Evolutionary conservation across 2,888 invertebrate genomes (phyloP), one percentile per base, ranked within the genome.

Genomic region (Podabrus alpinus): DNA sequence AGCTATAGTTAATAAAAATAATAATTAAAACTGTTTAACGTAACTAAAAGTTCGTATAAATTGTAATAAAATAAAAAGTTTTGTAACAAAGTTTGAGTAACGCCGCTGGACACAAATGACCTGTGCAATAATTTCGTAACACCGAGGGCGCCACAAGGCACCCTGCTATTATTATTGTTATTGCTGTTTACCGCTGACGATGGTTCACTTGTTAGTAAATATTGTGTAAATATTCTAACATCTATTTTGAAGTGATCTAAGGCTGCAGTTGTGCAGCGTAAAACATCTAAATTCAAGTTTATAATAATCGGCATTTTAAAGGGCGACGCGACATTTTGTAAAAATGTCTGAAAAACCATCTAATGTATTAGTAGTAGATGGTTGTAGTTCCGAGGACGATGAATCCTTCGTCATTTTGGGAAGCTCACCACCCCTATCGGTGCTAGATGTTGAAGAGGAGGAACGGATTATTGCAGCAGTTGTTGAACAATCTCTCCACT

Each of bases 321-420:
- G n/a, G 7, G 4, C 45, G n/a, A 9, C 3, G n/a, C n/a, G n/a
- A 45, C n/a, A n/a, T n/a, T 45, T 45, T 9, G n/a, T 45, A n/a
- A 45, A 45, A 7, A 45, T 45, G 45, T 45, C 45, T 45, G 45
- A 45, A 45, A 45, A 45, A 13, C 45, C 7, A 45, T n/a, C 45
- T 5, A 45, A 45, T 45, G 1, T 45, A 7, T n/a, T 45, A 64
- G 62, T 45, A 64, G 62, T 19, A 19, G 62, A 21, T 64, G 2
- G n/a, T 5, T 1, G 10, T 9, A 5, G 2, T 64, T 83, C 81
- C 45, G 82, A 82, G 66, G 83, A 84, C 73, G 85, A 85, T 66
- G 83, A 83, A 73, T 86, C 86, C 0, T 86, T 86, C 77, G 85
- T 85, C 17, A 84, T 86, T 3, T 75, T 86, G 15, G 80, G 81